Evolutionary conservation across 1,140 invertebrate species (phyloP).

Genomic region (Dinothrombium tinctorium): DNA sequence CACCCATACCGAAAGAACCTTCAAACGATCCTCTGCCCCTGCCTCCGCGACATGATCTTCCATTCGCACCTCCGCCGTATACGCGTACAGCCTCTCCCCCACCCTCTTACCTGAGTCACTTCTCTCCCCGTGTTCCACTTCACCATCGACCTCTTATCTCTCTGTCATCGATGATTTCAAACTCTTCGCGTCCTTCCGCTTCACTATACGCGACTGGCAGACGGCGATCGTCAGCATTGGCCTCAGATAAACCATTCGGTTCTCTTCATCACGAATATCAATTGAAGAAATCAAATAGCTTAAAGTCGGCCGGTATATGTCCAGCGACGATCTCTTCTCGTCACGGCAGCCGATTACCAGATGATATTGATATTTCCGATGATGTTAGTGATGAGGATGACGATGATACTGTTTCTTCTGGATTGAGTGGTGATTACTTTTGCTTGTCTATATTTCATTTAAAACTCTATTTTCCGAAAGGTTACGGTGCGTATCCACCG

Average conservation of each 20-base stretch:
- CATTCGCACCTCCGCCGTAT: slow-evolving; percentile 13
- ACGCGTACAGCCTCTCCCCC: slow-evolving; percentile 14
- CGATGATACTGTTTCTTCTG: slow-evolving; percentile 16
- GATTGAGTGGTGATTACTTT: slow-evolving; percentile 5
- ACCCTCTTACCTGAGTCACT: slow-evolving; percentile 14
- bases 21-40: not conserved
- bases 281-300: slow-evolving; percentile 22
- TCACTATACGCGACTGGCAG: slow-evolving; percentile 13
- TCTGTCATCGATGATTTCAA: slow-evolving; percentile 5
- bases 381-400: slow-evolving; percentile 3
- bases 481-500: slow-evolving; percentile 53
- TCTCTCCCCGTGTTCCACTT: slow-evolving; percentile 11
- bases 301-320: slow-evolving; percentile 15
- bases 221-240: slow-evolving; percentile 12
- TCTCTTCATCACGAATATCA: slow-evolving; percentile 16
- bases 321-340: slow-evolving; percentile 10
- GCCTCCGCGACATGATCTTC: slow-evolving; percentile 11
- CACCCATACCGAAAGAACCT: not conserved
- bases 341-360: slow-evolving; percentile 10
- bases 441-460: not conserved
- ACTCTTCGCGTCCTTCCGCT: slow-evolving; percentile 2
- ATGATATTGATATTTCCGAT: slow-evolving; percentile 13
- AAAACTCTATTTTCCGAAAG: slow-evolving; percentile 20
- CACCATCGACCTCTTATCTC: not conserved
- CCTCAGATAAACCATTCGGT: slow-evolving; percentile 1